phyloP scores from a whole-genome alignment of 2,888 invertebrate genomes.

The Coenonympha glycerion region DNA sequence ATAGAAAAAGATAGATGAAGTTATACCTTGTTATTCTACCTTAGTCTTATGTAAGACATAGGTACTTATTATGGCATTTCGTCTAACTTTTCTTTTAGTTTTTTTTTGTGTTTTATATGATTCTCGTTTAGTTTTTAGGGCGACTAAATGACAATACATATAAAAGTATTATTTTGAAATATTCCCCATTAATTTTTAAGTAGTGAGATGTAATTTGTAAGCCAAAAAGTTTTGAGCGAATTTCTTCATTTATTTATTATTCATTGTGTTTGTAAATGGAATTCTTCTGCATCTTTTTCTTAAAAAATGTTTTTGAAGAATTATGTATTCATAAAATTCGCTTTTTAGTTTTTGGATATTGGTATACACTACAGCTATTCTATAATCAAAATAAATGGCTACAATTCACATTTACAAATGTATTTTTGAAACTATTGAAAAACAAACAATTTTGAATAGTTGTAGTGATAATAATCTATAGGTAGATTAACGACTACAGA shows the following conservation, averaged over 20 bases:
- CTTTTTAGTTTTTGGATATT: conserved; percentile 32
- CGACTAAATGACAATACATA: conserved; percentile 75
- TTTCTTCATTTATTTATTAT: conserved; percentile 16
- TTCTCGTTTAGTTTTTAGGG: conserved; percentile 74
- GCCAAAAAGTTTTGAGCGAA: conserved; percentile 15
- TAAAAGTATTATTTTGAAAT: conserved; percentile 61
- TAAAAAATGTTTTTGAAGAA: conserved; percentile 42
- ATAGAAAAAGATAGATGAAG: not conserved
- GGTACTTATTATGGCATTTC: too few species aligned
- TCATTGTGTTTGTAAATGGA: conserved; percentile 21
- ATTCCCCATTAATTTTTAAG: conserved; percentile 62
- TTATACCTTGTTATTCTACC: too few species aligned
- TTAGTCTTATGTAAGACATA: too few species aligned
- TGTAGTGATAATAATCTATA: not conserved
- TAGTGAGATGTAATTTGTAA: conserved; percentile 40
- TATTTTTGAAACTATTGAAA: not conserved
- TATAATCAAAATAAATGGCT: not conserved
- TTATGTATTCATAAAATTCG: conserved; percentile 39
- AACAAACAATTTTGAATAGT: not conserved
- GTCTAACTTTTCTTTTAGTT: conserved; percentile 10
- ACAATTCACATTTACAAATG: too few species aligned
- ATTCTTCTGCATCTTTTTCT: conserved; percentile 36
- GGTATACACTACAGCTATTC: not conserved
- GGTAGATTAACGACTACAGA: conserved; percentile 32
- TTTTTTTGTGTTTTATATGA: conserved; percentile 48